A percentile compares a stretch with the other conserved stretches of the same genome.
Conservation (phyloP, 35 echinoderm and acorn worm genomes). For the Heliocidaris tuberculata region DNA sequence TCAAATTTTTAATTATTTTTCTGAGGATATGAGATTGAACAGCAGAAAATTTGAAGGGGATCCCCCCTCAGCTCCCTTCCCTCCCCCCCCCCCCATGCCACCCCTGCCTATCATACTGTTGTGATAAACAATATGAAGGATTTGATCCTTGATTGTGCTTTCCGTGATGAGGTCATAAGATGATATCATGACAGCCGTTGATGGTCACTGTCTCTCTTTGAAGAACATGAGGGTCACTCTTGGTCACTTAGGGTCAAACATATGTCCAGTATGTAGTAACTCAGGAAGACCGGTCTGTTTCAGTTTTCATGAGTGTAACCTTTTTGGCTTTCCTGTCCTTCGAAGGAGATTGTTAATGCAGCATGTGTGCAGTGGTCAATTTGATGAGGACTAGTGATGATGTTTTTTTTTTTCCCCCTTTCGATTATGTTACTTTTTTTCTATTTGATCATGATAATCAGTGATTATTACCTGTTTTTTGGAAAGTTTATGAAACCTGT, state of each 20-base stretch:
- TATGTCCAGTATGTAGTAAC: neutral
- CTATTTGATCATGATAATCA: neutral
- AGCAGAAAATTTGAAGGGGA: too few relatives aligned
- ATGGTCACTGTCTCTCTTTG: neutral
- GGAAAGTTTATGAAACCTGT: too few relatives aligned
- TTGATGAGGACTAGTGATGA: neutral
- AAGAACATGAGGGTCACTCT: neutral
- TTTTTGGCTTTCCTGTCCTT: neutral
- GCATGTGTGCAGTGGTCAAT: neutral
- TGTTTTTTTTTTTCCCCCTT: too few relatives aligned
- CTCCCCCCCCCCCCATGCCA: too few relatives aligned
- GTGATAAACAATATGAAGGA: neutral
- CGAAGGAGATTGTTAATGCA: neutral
- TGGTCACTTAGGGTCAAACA: neutral
- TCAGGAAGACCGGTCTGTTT: neutral
- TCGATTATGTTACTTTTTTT: neutral
- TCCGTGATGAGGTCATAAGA: neutral
- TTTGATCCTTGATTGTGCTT: neutral
- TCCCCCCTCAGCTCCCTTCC: too few relatives aligned
- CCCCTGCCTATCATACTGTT: too few relatives aligned
- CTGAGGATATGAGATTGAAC: too few relatives aligned
- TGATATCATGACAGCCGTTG: neutral
- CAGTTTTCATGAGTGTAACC: neutral
- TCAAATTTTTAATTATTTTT: too few relatives aligned
- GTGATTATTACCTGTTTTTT: too few relatives aligned